Conservation (phyloP, 2,113 vertebrate species). For the Lonchura striata region DNA sequence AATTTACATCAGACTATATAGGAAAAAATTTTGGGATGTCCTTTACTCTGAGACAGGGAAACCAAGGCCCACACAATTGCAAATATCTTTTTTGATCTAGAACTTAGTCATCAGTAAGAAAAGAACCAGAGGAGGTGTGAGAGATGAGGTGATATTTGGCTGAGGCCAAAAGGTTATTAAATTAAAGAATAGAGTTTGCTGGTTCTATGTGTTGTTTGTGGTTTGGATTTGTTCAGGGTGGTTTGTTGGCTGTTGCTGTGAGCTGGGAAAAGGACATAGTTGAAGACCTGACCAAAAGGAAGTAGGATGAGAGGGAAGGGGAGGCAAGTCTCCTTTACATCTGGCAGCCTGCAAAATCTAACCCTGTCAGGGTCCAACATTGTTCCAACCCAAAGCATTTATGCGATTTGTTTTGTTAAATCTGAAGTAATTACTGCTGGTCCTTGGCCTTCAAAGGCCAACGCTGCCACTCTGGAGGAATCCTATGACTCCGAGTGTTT, state of each 20-base stretch:
- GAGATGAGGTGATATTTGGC: background rate
- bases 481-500: background rate
- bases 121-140: background rate
- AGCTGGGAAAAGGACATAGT: background rate
- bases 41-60: background rate
- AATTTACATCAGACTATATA: background rate
- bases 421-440: background rate
- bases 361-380: too few species aligned
- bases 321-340: too few species aligned
- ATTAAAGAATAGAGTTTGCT: too few species aligned
- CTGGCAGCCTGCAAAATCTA: too few species aligned
- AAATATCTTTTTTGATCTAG: background rate
- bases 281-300: background rate
- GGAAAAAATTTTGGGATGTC: background rate
- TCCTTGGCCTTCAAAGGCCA: too few species aligned
- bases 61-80: background rate
- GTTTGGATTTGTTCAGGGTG: background rate
- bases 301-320: too few species aligned
- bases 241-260: background rate
- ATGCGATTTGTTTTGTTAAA: too few species aligned
- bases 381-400: too few species aligned
- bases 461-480: too few species aligned
- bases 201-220: too few species aligned
- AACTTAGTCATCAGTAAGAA: background rate
- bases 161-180: background rate